phyloP scores from a whole-genome alignment of 2,113 vertebrate species.

The Pangasianodon gigas region DNA sequence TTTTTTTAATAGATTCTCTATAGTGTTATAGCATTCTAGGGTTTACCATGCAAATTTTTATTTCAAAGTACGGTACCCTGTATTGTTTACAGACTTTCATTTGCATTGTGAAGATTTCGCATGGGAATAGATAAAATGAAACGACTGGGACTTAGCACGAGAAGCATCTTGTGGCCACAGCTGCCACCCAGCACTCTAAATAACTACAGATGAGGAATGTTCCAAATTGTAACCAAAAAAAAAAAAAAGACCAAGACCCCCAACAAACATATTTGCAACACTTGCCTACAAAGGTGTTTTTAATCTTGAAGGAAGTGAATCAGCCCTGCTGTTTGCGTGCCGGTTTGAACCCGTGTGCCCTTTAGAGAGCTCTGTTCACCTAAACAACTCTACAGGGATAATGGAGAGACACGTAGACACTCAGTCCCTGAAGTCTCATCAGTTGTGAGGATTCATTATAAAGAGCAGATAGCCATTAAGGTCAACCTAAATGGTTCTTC shows the following conservation, averaged over 20 bases:
- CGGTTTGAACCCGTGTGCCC: constrained; percentile 25
- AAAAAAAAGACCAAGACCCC: constrained; percentile 30
- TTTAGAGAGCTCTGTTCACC: background rate
- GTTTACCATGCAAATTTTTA: constrained; percentile 72
- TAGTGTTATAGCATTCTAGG: constrained; percentile 49
- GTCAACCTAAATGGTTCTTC: background rate
- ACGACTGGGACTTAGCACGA: constrained; percentile 66
- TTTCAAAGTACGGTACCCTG: constrained; percentile 67
- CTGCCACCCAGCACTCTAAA: constrained; percentile 78
- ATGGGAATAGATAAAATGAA: constrained; percentile 59
- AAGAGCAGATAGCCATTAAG: background rate
- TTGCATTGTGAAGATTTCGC: constrained; percentile 61
- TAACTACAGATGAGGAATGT: constrained; percentile 79
- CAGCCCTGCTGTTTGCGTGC: constrained; percentile 58
- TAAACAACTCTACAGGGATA: background rate
- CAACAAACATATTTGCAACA: constrained; percentile 73
- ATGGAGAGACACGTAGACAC: background rate
- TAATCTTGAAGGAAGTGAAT: constrained; percentile 74
- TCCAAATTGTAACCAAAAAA: constrained; percentile 57
- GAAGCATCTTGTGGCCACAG: constrained; percentile 74
- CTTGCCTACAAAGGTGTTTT: constrained; percentile 74
- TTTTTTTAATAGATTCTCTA: background rate
- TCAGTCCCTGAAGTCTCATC: background rate
- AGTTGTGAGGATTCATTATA: background rate
- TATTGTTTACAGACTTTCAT: constrained; percentile 76